These are phyloP conservation scores for Drosophila birchii DNA, from an alignment of 2,888 invertebrate species.

Conservation along the genomic window DNA sequence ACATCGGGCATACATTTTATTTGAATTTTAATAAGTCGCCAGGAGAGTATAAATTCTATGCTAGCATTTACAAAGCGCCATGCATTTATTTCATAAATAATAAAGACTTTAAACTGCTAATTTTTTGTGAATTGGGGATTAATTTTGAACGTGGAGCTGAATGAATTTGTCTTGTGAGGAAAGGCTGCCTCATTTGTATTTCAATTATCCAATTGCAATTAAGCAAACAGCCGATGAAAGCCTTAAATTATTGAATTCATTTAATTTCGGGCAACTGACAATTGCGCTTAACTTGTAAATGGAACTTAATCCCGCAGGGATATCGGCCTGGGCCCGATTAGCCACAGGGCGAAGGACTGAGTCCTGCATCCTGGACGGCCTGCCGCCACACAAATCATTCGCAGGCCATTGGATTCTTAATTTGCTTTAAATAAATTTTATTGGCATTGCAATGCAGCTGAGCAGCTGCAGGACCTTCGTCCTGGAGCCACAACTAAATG, in stretches of 20 bases:
- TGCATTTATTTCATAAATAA: conserved; percentile 38
- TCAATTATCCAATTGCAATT: not conserved
- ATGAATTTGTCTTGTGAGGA: not conserved
- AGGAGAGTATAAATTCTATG: not conserved
- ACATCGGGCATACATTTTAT: conserved; percentile 39
- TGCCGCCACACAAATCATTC: conserved; percentile 49
- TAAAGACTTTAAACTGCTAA: not conserved
- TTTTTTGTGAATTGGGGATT: not conserved
- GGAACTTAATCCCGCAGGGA: conserved; percentile 19
- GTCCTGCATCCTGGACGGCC: conserved; percentile 1
- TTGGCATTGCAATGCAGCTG: conserved; percentile 60
- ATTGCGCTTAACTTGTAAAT: conserved; percentile 34
- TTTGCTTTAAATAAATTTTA: conserved; percentile 71
- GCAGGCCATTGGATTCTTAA: conserved; percentile 50
- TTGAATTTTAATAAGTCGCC: conserved; percentile 36
- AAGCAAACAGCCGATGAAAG: conserved; percentile 10
- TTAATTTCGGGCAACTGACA: conserved; percentile 21
- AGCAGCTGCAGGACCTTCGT: conserved; percentile 21
- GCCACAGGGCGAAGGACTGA: conserved; percentile 3
- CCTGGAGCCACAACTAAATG: conserved; percentile 43
- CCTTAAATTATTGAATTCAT: conserved; percentile 28
- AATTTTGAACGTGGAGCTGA: no score
- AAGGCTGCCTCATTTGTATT: not conserved
- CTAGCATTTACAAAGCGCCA: not conserved
- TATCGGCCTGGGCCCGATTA: conserved; percentile 18